A percentile compares a stretch with the other conserved stretches of the same genome.
Evolutionary conservation across 1,140 invertebrate genomes (phyloP).

Genomic region (Cyclina sinensis): DNA sequence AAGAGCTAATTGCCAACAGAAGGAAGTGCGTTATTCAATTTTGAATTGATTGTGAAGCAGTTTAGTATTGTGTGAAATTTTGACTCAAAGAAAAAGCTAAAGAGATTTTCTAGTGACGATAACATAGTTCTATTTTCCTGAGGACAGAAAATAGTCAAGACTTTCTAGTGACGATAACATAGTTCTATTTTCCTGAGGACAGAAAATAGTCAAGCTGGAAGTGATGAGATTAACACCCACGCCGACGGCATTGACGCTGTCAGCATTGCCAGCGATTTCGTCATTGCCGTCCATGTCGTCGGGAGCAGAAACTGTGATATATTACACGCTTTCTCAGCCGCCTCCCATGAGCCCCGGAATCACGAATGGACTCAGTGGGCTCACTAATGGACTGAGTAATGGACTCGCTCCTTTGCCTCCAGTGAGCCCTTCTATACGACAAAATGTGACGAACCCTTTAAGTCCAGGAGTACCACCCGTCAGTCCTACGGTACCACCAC

Average conservation of each 20-base stretch:
- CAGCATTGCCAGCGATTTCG: constrained; percentile 37
- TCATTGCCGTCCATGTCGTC: constrained; percentile 28
- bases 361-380: neutral
- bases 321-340: constrained; percentile 56
- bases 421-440: constrained; percentile 50
- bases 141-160: constrained; percentile 1
- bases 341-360: constrained; percentile 41
- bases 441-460: constrained; percentile 31
- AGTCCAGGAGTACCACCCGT: constrained; percentile 40
- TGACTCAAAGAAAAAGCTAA: too few relatives aligned
- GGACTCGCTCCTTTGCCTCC: neutral
- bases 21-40: too few relatives aligned
- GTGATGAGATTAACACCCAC: constrained; percentile 66
- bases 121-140: neutral
- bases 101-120: too few relatives aligned
- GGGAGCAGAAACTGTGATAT: constrained; percentile 43
- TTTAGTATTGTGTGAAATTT: too few relatives aligned
- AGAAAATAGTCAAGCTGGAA: constrained; percentile 47
- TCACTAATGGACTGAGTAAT: constrained; percentile 2
- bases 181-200: neutral
- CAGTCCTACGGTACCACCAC: constrained; percentile 25
- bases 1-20: neutral
- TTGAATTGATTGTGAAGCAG: too few relatives aligned
- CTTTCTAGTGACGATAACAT: too few relatives aligned
- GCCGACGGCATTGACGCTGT: constrained; percentile 58